phyloP scores from a whole-genome alignment of 1,140 invertebrate genomes.

The Pectinophora gossypiella region DNA sequence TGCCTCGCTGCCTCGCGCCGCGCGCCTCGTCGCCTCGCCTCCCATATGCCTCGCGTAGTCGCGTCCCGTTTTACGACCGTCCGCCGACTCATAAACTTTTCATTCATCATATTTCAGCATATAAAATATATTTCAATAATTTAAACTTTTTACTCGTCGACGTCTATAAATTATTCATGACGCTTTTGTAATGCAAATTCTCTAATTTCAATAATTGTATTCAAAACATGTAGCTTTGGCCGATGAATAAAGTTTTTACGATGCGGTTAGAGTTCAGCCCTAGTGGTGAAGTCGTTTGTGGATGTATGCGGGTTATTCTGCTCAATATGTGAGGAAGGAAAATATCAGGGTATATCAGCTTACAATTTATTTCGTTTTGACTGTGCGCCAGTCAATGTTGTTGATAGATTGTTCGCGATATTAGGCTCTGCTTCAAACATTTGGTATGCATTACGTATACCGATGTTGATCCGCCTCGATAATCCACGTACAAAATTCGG shows the following conservation, averaged over 20 bases:
- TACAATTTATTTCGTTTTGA: background rate
- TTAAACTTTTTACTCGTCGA: slow-evolving; percentile 19
- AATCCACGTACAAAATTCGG: too few relatives aligned
- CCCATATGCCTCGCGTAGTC: background rate
- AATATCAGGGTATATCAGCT: background rate
- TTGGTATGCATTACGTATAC: too few relatives aligned
- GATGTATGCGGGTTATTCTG: background rate
- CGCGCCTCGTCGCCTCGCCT: background rate
- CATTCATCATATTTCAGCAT: background rate
- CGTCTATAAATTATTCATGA: slow-evolving; percentile 46
- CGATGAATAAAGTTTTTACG: background rate
- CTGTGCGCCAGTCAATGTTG: background rate
- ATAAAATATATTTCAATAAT: slow-evolving; percentile 21
- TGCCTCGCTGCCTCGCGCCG: background rate
- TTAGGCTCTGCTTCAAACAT: too few relatives aligned
- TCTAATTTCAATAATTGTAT: slow-evolving; percentile 53
- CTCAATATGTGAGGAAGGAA: background rate
- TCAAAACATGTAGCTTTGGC: slow-evolving; percentile 25
- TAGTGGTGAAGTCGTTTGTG: background rate
- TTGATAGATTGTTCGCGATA: background rate
- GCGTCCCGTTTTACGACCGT: background rate
- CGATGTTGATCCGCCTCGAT: too few relatives aligned
- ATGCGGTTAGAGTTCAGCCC: background rate
- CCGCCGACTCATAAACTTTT: background rate
- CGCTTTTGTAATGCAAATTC: slow-evolving; percentile 47